Conservation (phyloP, 2,113 vertebrate species). For the Calonectris borealis region DNA sequence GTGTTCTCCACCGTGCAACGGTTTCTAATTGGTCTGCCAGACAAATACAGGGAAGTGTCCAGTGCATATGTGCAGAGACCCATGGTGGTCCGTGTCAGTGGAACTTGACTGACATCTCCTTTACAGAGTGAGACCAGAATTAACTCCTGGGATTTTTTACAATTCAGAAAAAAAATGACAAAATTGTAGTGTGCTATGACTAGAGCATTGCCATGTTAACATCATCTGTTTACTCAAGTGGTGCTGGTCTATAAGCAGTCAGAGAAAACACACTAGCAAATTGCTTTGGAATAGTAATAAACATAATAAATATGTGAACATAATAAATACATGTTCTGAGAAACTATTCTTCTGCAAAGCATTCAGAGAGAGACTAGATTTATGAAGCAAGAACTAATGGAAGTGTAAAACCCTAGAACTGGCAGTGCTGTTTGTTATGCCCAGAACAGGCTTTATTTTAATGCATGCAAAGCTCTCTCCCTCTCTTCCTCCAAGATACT, state of each 20-base stretch:
- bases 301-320: neutral
- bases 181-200: neutral
- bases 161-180: neutral
- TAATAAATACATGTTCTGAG: neutral
- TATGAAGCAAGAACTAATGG: neutral
- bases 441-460: neutral
- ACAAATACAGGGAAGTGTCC: neutral
- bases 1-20: rapidly evolving
- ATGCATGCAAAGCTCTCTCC: neutral
- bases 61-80: neutral
- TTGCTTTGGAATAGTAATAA: neutral
- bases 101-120: neutral
- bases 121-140: neutral
- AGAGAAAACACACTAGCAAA: neutral
- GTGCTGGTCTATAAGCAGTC: neutral
- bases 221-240: neutral
- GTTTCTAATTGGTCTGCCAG: neutral
- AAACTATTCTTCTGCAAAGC: neutral
- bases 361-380: neutral
- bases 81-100: neutral
- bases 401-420: neutral
- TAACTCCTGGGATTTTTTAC: neutral
- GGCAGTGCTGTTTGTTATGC: neutral
- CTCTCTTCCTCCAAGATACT: neutral
- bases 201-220: neutral